A percentile compares a stretch with the other conserved stretches of the same genome.
phyloP scores from a whole-genome alignment of 2,797 vertebrate species.

The Numenius phaeopus region DNA sequence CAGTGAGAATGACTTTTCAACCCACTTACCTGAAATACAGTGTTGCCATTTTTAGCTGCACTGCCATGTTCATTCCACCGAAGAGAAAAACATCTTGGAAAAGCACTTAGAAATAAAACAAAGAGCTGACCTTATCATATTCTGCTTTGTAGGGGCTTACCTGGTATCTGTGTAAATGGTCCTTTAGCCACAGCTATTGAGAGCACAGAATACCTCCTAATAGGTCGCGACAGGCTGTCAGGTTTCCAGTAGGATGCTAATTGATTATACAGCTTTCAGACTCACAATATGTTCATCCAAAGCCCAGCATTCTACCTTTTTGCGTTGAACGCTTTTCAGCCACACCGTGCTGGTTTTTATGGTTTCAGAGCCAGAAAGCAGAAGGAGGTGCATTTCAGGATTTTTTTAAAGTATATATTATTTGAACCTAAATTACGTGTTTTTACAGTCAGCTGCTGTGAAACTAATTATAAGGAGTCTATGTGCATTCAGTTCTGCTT shows the following conservation, averaged over 20 bases:
- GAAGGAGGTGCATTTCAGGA: constrained; percentile 1
- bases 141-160: constrained; percentile 58
- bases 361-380: constrained; percentile 3
- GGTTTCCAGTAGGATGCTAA: constrained; percentile 63
- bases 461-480: constrained; percentile 63
- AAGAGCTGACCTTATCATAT: constrained; percentile 64
- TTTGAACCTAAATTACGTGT: constrained; percentile 4
- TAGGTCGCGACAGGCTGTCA: constrained; percentile 52
- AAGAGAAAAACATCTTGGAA: constrained; percentile 55
- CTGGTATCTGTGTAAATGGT: constrained; percentile 69
- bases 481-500: constrained; percentile 59
- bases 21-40: constrained; percentile 65
- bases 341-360: background rate
- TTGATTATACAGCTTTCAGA: constrained; percentile 67
- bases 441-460: constrained; percentile 47
- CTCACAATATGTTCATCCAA: constrained; percentile 49
- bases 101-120: constrained; percentile 71
- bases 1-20: constrained; percentile 56
- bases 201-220: constrained; percentile 38
- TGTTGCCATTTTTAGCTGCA: constrained; percentile 45
- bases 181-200: constrained; percentile 42
- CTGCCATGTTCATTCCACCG: constrained; percentile 37
- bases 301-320: constrained; percentile 34
- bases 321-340: background rate
- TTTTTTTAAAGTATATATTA: constrained; percentile 39